phyloP scores from a whole-genome alignment of 2,113 vertebrate genomes.

The Phalacrocorax pelagicus region DNA sequence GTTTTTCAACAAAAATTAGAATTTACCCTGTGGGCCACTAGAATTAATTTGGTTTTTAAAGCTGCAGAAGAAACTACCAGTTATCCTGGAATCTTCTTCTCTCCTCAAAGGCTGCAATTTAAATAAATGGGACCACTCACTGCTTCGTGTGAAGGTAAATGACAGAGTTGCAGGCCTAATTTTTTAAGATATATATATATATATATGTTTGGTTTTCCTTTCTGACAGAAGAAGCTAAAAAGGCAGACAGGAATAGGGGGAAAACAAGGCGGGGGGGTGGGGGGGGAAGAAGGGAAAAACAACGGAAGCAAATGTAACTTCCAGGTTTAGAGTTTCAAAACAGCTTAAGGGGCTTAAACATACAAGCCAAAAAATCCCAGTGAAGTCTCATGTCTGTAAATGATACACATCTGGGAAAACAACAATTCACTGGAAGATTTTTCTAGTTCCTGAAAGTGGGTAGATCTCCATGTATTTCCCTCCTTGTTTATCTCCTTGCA shows the following conservation, averaged over 20 bases:
- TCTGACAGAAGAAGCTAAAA: not conserved
- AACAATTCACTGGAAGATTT: not conserved
- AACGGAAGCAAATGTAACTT: not conserved
- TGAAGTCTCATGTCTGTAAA: not conserved
- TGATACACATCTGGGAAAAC: not conserved
- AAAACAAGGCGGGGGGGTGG: not conserved
- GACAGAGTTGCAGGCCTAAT: not conserved
- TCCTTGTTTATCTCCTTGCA: conserved; percentile 25
- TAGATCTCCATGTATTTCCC: not conserved
- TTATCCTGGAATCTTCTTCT: not conserved
- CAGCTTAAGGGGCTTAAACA: not conserved
- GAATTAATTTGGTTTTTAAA: not conserved
- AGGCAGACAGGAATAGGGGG: not conserved
- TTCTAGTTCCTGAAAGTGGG: not conserved
- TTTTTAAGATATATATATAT: not conserved
- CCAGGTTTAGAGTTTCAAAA: not conserved
- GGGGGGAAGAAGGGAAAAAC: not conserved
- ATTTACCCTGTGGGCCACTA: not conserved
- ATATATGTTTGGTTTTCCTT: not conserved
- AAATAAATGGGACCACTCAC: not conserved
- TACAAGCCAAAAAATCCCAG: not conserved
- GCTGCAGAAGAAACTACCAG: not conserved
- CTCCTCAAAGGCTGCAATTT: not conserved
- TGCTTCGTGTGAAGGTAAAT: not conserved
- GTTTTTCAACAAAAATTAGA: not conserved